phyloP scores from a whole-genome alignment of 2,888 invertebrate species.

The Idaea dimidiata region DNA sequence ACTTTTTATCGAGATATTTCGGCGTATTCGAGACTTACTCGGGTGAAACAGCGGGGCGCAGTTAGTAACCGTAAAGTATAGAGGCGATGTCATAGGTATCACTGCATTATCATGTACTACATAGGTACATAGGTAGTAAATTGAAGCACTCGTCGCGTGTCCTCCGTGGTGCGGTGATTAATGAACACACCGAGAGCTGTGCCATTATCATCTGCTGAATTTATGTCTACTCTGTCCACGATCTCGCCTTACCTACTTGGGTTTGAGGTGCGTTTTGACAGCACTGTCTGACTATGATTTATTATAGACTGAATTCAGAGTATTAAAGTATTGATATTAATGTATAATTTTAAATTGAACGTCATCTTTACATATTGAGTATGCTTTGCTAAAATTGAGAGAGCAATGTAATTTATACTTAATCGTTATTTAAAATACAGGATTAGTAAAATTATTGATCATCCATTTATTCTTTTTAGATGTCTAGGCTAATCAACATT shows the following conservation, averaged over 20 bases:
- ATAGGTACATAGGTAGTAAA: background rate
- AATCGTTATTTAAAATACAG: no score
- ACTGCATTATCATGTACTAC: background rate
- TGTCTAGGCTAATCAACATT: no score
- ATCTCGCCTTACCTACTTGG: background rate
- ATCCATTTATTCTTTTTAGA: no score
- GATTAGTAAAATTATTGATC: no score
- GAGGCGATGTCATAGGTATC: background rate
- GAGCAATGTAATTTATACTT: background rate
- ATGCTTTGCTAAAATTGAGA: background rate
- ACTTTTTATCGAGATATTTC: no score
- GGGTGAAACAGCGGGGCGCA: no score
- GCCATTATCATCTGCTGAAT: background rate
- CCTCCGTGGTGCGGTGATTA: conserved; percentile 3
- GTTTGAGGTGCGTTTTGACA: background rate
- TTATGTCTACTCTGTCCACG: conserved; percentile 1
- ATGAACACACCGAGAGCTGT: background rate
- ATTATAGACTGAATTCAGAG: background rate
- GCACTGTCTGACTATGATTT: background rate
- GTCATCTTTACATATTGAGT: background rate
- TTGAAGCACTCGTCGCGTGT: conserved; percentile 1
- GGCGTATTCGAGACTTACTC: no score
- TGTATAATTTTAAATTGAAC: background rate
- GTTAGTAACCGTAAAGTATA: background rate
- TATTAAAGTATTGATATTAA: background rate